Base-by-base conservation (phyloP, 1,140 invertebrate genomes). In the Drosophila nigromelanica region DNA sequence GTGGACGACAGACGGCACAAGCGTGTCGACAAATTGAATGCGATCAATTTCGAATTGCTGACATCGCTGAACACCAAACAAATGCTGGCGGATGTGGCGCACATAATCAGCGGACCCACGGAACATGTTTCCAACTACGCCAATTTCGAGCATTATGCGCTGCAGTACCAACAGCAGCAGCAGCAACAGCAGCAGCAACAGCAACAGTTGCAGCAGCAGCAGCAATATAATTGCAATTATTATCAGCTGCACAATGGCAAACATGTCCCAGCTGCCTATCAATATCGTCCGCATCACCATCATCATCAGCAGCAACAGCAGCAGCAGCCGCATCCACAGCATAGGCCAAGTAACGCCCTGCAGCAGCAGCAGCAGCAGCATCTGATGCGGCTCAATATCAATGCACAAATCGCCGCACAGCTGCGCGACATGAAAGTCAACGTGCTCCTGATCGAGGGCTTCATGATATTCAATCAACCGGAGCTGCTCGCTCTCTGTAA, bases 11-110 rank as follows among this genome's bases (percentile, higher is more conserved):
- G 94, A 7, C 92, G 94, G 1, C 96, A 97, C 78, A 90, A 93
- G 8, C 93, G 92, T 52, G 93, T 96, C 52, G 92, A 94, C 12
- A 93, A 94, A 54, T 73, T 97, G 8, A 94, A 95, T 75, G 95
- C 96, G 69, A 94, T 95, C 12, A 97, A 98, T 90, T 97, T 96
- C 93, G 97, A 97, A 75, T 90, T 96, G 3, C 74, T 97, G 15
- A 93, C 94, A 0, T 94, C 95, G 24, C 71, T 97, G 43, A 95
- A 97, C 90, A 97, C 97, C 95, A 92, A 95, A 1, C 93, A 92
- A 75, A 96, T 97, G 95, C 90, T 92, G 35, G 71, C 77, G 7
- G 91, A 90, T 43, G 83, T 92, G 51, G 72, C 75, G 33, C 74
- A 76, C 14, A 82, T 85, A 5, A 83, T 90, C 33, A 91, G 90